phyloP scores from a whole-genome alignment of 1,140 invertebrate species.

The Nylanderia fulva region DNA sequence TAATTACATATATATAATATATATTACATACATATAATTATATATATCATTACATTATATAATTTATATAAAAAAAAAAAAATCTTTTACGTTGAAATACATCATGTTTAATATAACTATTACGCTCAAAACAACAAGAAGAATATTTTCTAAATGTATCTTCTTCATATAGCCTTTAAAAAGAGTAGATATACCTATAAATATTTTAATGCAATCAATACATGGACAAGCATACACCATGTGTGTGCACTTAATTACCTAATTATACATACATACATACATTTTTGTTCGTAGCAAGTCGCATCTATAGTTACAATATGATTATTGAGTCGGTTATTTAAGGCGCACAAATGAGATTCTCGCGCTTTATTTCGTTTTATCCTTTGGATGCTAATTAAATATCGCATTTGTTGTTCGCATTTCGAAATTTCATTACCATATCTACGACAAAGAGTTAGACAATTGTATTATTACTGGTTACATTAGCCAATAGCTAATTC shows the following conservation, averaged over 20 bases:
- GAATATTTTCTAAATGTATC: conserved; percentile 36
- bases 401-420: conserved; percentile 4
- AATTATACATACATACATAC: conserved; percentile 60
- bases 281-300: conserved; percentile 57
- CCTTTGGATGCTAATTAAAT: conserved; percentile 22
- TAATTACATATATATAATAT: neutral
- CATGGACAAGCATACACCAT: conserved; percentile 51
- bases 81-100: neutral
- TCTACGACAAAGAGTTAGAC: neutral
- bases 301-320: conserved; percentile 42
- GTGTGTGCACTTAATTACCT: conserved; percentile 57
- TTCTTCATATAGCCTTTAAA: conserved; percentile 33
- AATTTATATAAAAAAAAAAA: conserved; percentile 13
- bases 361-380: neutral
- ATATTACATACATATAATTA: neutral
- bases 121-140: conserved; percentile 13
- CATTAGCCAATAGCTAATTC: conserved; percentile 7
- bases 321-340: conserved; percentile 43
- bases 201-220: conserved; percentile 44
- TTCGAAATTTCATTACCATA: neutral
- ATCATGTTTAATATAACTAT: conserved; percentile 24
- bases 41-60: neutral
- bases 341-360: conserved; percentile 46
- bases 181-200: conserved; percentile 61
- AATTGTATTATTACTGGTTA: conserved; percentile 28